Base-by-base conservation (phyloP, 2,113 vertebrate genomes). In the Hystrix brachyura region DNA sequence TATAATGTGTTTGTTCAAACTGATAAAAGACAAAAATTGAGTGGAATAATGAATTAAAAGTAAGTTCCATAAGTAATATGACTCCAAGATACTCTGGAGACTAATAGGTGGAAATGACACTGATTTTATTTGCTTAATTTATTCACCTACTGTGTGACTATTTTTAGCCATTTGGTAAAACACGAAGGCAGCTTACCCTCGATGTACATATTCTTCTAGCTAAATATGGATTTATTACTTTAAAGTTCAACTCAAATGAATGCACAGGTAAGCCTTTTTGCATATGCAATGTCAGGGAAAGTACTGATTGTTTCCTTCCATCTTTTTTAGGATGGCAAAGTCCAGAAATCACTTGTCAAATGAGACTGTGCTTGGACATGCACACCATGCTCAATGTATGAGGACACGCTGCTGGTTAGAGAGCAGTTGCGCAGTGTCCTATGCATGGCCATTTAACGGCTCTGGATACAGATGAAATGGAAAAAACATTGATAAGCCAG, bases 81-180 rank as follows among this genome's bases (percentile, higher is more conserved):
- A 85, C 51, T 7, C 84, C 84, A 38, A 87, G 67, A 90, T 72
- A 57, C 21, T 82, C 62, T 87, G 82, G 55, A 80, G 62, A 91
- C 69, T 62, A 62, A 84, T 18, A 59, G 17, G 29, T 60, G 48
- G 34, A n/a, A 62, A 1, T 7, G 1, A 76, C 46, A 57, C 10
- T 80, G 14, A 12, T 93, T 27, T 53, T 57, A 79, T 82, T 43
- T 92, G 7, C 21, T 34, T 74, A 11, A 69, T 62, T 48, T 7
- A 78, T 81, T 69, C 15, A 88, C 1, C 14, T 2, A 34, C 18
- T 76, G 4, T 89, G 9, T 69, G 43, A 80, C 21, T 60, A 34
- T 51, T 71, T 64, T 84, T 32, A 91, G 32, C 53, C 15, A 71
- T 10, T 15, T 91, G n/a, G 34, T 89, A 62, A 91, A 87, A 48